Conservation (phyloP, 2,888 invertebrate genomes). For the Ischnus inquisitorius region DNA sequence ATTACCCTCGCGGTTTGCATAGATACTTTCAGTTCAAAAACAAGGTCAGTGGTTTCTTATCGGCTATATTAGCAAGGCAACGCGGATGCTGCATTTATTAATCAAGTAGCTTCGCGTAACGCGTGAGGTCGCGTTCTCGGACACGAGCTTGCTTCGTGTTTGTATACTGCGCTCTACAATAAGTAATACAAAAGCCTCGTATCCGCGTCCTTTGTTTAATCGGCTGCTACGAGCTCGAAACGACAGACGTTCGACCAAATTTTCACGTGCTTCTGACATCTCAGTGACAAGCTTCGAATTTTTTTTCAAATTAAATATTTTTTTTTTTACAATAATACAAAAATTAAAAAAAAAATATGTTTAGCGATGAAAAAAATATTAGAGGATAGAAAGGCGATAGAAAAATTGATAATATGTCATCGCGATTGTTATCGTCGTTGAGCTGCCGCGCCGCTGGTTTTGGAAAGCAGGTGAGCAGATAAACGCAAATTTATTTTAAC, state of each 20-base stretch:
- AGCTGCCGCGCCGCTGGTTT: conserved; percentile 31
- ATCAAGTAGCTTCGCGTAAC: conserved; percentile 23
- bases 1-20: neutral
- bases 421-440: conserved; percentile 49
- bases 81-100: conserved; percentile 26
- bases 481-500: neutral
- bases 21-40: conserved; percentile 28
- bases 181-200: neutral
- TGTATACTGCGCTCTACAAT: neutral
- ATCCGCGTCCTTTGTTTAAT: conserved; percentile 54
- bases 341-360: neutral
- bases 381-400: conserved; percentile 2
- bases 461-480: conserved; percentile 54
- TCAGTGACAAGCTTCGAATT: conserved; percentile 10
- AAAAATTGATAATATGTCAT: conserved; percentile 55
- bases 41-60: conserved; percentile 64
- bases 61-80: conserved; percentile 26
- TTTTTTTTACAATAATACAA: neutral
- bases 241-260: neutral
- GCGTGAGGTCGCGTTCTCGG: conserved; percentile 24
- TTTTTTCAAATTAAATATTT: neutral
- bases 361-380: neutral
- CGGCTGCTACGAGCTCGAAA: conserved; percentile 2
- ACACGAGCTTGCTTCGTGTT: conserved; percentile 12
- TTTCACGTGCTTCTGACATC: conserved; percentile 17